Evolutionary conservation across 1,140 invertebrate genomes (phyloP).

Genomic region (Pseudomyrmex pallidus): DNA sequence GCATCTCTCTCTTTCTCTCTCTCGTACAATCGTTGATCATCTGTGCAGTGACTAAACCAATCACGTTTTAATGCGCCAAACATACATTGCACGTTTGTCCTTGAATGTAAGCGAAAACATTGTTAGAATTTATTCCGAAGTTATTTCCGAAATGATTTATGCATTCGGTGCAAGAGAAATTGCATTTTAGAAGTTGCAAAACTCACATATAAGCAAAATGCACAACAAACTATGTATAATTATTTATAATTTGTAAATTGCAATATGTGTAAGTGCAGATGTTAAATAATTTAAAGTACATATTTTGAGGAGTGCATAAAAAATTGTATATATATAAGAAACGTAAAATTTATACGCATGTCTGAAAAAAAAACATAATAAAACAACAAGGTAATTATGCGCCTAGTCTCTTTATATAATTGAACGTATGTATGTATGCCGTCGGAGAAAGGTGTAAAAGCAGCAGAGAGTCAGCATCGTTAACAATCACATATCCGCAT

Average conservation of each 20-base stretch:
- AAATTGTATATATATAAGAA: too few relatives aligned
- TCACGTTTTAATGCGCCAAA: conserved; percentile 23
- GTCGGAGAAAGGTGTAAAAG: conserved; percentile 22
- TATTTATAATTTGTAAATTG: too few relatives aligned
- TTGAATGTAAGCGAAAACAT: conserved; percentile 10
- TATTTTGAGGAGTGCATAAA: too few relatives aligned
- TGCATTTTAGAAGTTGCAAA: background rate
- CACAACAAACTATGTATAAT: too few relatives aligned
- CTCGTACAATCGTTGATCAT: conserved; percentile 20
- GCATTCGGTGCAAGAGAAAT: background rate
- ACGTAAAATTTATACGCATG: too few relatives aligned
- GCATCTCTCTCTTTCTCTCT: background rate
- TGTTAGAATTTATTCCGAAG: background rate
- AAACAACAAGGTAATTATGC: background rate
- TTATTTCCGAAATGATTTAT: conserved; percentile 10
- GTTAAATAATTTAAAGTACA: too few relatives aligned
- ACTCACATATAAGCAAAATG: background rate
- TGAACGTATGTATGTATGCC: background rate
- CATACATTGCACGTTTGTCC: background rate
- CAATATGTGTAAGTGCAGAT: too few relatives aligned
- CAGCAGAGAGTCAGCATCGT: background rate
- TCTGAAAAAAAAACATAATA: too few relatives aligned
- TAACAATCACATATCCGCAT: conserved; percentile 35
- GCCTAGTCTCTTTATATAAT: conserved; percentile 1
- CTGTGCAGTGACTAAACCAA: conserved; percentile 7